Evolutionary conservation across 2,797 vertebrate genomes (phyloP).

Genomic region (Luscinia megarhynchos): DNA sequence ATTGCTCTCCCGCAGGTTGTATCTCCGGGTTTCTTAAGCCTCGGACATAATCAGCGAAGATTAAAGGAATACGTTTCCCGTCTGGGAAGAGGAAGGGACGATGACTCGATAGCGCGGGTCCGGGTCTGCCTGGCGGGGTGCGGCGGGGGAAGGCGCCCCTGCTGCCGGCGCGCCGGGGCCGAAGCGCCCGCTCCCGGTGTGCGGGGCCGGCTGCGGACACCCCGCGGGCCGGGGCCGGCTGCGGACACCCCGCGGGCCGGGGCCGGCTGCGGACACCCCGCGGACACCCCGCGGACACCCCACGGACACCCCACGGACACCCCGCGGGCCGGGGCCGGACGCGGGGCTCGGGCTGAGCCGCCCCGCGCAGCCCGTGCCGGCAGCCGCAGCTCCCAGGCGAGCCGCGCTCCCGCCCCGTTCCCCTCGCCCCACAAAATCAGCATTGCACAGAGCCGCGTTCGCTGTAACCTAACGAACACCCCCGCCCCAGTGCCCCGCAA

Average conservation of each 20-base stretch:
- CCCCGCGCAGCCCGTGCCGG: not conserved
- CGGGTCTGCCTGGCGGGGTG: not conserved
- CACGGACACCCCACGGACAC: no score
- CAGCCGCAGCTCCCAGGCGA: not conserved
- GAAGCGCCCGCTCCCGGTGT: not conserved
- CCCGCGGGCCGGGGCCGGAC: not conserved
- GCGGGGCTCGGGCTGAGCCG: not conserved
- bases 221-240: no score
- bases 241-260: no score
- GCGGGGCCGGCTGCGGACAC: not conserved
- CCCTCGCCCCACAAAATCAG: not conserved
- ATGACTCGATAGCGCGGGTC: not conserved
- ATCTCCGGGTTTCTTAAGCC: conserved; percentile 68
- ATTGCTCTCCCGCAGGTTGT: conserved; percentile 46
- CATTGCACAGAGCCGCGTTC: not conserved
- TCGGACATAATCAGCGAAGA: conserved; percentile 20
- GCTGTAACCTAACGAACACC: not conserved
- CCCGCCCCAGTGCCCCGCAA: not conserved
- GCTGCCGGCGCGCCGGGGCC: not conserved
- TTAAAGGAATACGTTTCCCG: conserved; percentile 35
- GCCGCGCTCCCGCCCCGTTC: not conserved
- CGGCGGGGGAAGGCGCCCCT: conserved; percentile 4
- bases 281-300: no score
- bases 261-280: no score
- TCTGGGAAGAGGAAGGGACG: not conserved